Conservation (phyloP, 2,113 vertebrate species). For the Pterocles burchelli region DNA sequence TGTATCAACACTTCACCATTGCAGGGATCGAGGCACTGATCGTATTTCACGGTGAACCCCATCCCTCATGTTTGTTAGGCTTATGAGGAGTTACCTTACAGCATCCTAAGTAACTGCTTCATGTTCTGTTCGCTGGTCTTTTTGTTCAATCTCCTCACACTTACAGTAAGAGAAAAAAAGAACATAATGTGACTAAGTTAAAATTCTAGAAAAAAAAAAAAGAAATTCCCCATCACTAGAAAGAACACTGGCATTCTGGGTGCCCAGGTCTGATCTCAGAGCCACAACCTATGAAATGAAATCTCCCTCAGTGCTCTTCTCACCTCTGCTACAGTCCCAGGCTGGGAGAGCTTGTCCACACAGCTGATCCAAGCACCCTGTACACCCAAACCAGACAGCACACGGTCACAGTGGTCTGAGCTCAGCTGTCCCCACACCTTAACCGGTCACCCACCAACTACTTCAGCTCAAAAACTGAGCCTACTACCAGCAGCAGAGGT, state of each 20-base stretch:
- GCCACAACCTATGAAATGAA: background rate
- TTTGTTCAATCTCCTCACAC: background rate
- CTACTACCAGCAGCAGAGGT: background rate
- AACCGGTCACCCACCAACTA: background rate
- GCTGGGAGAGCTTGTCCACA: background rate
- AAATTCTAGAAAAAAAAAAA: background rate
- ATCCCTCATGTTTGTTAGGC: background rate
- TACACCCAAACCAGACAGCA: background rate
- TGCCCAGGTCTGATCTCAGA: background rate
- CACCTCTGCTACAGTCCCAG: background rate
- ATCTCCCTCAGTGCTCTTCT: background rate
- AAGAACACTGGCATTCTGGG: background rate
- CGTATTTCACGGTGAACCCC: background rate
- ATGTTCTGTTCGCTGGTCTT: background rate
- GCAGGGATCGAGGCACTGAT: background rate
- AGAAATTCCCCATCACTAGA: background rate
- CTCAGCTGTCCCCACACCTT: background rate
- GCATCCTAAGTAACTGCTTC: background rate
- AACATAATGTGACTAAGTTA: background rate
- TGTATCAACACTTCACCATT: background rate
- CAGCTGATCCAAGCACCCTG: rapidly evolving
- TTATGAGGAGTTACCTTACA: background rate
- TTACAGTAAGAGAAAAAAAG: background rate
- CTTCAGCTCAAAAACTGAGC: background rate
- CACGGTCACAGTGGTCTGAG: too few relatives aligned